Evolutionary conservation across 2,888 invertebrate genomes (phyloP).

Genomic region (Ophion ventricosus): DNA sequence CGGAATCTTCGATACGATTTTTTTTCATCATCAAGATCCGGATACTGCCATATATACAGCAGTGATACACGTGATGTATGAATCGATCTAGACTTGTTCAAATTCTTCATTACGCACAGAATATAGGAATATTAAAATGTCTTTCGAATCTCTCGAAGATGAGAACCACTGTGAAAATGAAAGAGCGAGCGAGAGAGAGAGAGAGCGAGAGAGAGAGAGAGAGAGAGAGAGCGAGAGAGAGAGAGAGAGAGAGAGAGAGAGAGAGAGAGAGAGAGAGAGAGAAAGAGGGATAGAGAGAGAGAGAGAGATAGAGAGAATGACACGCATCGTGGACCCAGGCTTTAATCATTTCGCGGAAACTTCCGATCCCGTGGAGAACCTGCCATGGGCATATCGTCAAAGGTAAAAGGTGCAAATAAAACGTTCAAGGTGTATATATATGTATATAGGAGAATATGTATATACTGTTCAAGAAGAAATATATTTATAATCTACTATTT

Average conservation of each 20-base stretch:
- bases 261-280: no score
- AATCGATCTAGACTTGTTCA: no score
- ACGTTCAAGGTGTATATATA: conserved; percentile 39
- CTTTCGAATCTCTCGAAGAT: conserved; percentile 54
- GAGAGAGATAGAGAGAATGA: conserved; percentile 70
- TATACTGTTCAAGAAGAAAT: background rate
- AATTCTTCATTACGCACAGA: no score
- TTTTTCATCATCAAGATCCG: no score
- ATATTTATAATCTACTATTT: no score
- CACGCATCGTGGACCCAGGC: conserved; percentile 70
- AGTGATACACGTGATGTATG: no score
- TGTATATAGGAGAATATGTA: conserved; percentile 8
- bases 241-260: no score
- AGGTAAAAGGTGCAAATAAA: conserved; percentile 48
- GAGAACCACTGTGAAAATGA: conserved; percentile 68
- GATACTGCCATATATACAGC: no score
- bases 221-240: conserved; percentile 63
- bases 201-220: conserved; percentile 51
- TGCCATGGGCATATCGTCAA: conserved; percentile 60
- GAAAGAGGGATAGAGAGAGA: conserved; percentile 45
- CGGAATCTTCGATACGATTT: background rate
- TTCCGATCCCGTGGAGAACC: conserved; percentile 64
- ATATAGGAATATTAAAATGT: background rate
- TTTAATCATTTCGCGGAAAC: conserved; percentile 76
- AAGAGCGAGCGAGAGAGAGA: conserved; percentile 40